Base-by-base conservation (phyloP, 64 coral and sea anemone species). In the Actinia equina region DNA sequence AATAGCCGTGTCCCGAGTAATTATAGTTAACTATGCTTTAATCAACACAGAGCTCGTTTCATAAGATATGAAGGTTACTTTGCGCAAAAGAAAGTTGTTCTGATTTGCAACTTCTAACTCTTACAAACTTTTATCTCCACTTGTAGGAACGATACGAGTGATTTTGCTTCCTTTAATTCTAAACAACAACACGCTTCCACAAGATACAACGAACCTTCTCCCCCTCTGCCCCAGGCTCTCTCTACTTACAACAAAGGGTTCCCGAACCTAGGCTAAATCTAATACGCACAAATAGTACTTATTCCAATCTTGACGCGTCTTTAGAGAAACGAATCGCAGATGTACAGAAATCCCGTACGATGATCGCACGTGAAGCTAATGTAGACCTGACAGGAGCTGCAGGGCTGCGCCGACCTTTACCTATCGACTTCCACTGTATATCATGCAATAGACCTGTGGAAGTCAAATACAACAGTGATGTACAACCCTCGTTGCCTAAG, bases 391-490 rank as follows among this genome's bases (percentile, higher is more conserved):
- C 88, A 45, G 91, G 92, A 9, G 96, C 96, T 17, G 96, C 96
- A 25, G 96, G 96, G 27, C 77, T 98, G 10, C 91, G 96, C 7
- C 84, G 86, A 23, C 86, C 88, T 43, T 79, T 88, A 13, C 69
- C 69, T 26, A 79, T 98, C 30, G 89, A 95, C 44, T 98, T 93
- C 46, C 86, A 98, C 14, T 98, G 96, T 44, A 98, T 98, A 74
- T 98, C 96, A 1, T 98, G 96, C 53, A 95, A 90, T 62, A 76
- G 96, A 64, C 96, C 96, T 14, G 96, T 98, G 17, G 93, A 98
- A 22, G 80, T 98, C 44, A 83, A 86, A 11, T 51, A 94, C 0
- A 89, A 91, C 17, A 86, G 85, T 5, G 69, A 70, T 8, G 8
- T 83, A 7, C 79, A 95, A 52, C 86, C 85, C 22, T 84, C 93